Conservation (phyloP, 2,888 invertebrate species). For the Vannuccia rotundouncinata region DNA sequence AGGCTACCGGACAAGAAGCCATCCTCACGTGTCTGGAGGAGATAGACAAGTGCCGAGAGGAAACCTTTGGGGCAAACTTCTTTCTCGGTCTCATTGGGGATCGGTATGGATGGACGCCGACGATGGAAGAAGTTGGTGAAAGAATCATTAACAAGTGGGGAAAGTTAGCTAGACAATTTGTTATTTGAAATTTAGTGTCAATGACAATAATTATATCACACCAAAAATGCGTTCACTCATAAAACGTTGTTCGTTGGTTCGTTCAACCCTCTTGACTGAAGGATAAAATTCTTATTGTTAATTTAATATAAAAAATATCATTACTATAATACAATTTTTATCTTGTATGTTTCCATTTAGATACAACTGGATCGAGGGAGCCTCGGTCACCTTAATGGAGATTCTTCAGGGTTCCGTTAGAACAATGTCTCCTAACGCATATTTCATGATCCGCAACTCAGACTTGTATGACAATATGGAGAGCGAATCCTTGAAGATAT, state of each 20-base stretch:
- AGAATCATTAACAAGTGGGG: conserved; percentile 13
- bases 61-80: conserved; percentile 49
- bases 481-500: conserved; percentile 39
- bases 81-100: conserved; percentile 49
- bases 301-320: no score
- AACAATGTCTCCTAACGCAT: conserved; percentile 44
- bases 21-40: conserved; percentile 52
- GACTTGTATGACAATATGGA: conserved; percentile 41
- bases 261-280: no score
- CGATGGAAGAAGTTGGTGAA: conserved; percentile 41
- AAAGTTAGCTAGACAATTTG: background rate
- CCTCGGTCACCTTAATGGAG: conserved; percentile 46
- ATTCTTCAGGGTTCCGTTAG: conserved; percentile 45
- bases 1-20: conserved; percentile 48
- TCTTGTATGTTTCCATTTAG: conserved; percentile 41
- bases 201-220: no score
- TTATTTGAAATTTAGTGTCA: background rate
- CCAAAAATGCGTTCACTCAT: no score
- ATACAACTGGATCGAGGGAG: conserved; percentile 43
- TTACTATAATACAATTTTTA: no score
- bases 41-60: conserved; percentile 49
- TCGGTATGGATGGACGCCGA: conserved; percentile 45
- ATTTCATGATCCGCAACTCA: conserved; percentile 43
- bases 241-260: no score
- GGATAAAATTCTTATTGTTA: no score